Evolutionary conservation across 2,888 invertebrate genomes (phyloP).

Genomic region (Emesis furor): DNA sequence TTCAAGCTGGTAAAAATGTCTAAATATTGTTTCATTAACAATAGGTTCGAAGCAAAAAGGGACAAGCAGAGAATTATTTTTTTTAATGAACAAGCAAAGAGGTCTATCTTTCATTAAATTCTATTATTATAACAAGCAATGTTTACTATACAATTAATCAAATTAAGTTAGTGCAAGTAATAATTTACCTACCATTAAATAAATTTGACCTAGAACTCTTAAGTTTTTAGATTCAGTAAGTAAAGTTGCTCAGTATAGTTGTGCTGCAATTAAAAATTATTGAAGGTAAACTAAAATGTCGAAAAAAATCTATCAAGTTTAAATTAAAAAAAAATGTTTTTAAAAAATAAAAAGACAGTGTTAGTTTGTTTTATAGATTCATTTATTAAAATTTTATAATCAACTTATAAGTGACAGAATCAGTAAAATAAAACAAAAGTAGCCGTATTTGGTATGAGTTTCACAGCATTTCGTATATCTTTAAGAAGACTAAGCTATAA

Average conservation of each 20-base stretch:
- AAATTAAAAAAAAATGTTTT: not conserved
- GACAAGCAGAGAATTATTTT: not conserved
- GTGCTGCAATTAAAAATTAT: not conserved
- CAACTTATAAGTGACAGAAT: not conserved
- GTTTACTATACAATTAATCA: not conserved
- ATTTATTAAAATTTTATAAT: not conserved
- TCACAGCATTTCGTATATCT: no score
- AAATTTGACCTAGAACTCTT: not conserved
- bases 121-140: not conserved
- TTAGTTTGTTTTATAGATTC: not conserved
- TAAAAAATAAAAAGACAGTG: not conserved
- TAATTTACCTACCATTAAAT: no score
- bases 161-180: no score
- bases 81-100: not conserved
- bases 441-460: no score
- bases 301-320: no score
- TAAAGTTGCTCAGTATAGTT: not conserved
- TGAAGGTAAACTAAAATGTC: no score
- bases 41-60: conserved; percentile 10
- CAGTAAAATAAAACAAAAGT: no score
- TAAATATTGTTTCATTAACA: not conserved
- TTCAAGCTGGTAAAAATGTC: conserved; percentile 4
- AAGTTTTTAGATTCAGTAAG: not conserved
- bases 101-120: not conserved
- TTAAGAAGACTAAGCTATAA: not conserved